Conservation (phyloP, 2,113 vertebrate species). For the Abramis brama region DNA sequence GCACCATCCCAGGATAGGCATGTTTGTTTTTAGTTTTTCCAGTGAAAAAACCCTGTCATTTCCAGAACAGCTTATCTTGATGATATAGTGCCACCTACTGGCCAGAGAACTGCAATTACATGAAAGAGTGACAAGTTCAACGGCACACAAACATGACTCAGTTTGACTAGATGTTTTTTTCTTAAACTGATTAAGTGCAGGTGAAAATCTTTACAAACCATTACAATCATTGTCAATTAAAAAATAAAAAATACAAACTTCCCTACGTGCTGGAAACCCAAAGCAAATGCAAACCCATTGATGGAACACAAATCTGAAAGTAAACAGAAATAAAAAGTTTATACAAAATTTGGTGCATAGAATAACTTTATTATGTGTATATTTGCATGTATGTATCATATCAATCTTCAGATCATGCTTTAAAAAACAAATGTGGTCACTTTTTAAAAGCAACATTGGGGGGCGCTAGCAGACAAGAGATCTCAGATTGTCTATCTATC, state of each 20-base stretch:
- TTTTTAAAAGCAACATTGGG: background rate
- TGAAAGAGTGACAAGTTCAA: background rate
- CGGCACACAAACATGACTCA: background rate
- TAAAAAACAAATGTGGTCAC: background rate
- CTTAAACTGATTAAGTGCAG: background rate
- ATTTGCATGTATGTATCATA: background rate
- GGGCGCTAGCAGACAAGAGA: background rate
- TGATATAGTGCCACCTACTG: background rate
- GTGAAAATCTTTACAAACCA: background rate
- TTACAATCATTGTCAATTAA: background rate
- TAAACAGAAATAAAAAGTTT: background rate
- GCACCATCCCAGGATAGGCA: background rate
- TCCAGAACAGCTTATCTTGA: background rate
- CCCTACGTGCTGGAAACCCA: background rate
- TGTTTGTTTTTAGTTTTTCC: background rate
- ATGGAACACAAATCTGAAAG: background rate
- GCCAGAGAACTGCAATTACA: background rate
- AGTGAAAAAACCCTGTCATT: background rate
- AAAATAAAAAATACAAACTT: background rate
- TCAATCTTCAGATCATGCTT: background rate
- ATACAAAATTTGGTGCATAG: background rate
- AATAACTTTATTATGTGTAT: background rate
- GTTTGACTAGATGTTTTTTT: background rate
- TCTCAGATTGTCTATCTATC: background rate
- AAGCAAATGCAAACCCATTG: background rate